Percentiles rank a stretch among this genome's conserved stretches.
These are phyloP conservation scores for Cheumatopsyche charites DNA, from an alignment of 1,140 invertebrate genomes.

Conservation along the genomic window DNA sequence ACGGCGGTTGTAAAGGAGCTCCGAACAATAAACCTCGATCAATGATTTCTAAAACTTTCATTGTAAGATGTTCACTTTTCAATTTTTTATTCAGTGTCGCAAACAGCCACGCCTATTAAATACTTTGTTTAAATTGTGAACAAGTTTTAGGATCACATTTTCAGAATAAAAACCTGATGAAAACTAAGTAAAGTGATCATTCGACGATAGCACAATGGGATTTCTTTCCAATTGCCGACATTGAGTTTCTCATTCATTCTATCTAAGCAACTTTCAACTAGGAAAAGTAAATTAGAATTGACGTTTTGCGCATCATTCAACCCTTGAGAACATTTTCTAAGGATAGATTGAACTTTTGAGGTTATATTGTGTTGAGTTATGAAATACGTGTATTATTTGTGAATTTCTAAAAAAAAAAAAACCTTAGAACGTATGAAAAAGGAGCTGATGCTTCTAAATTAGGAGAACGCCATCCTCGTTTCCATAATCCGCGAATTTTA, in stretches of 20 bases:
- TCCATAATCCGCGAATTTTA: neutral
- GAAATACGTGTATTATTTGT: too few relatives aligned
- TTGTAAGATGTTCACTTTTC: constrained; percentile 33
- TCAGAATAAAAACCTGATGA: constrained; percentile 60
- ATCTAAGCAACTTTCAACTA: constrained; percentile 69
- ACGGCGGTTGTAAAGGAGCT: constrained; percentile 64
- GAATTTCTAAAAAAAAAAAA: neutral
- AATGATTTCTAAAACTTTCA: constrained; percentile 70
- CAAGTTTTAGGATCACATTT: neutral
- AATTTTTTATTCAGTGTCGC: constrained; percentile 11
- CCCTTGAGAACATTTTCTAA: neutral
- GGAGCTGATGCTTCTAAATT: neutral
- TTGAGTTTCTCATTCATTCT: constrained; percentile 81
- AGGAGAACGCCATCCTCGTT: neutral
- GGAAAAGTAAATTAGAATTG: neutral
- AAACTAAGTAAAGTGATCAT: constrained; percentile 68
- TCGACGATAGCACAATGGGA: constrained; percentile 65
- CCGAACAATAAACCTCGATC: constrained; percentile 86
- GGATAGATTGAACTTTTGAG: too few relatives aligned
- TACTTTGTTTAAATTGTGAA: neutral
- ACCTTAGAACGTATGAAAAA: neutral
- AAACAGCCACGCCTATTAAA: constrained; percentile 11
- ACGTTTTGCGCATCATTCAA: neutral
- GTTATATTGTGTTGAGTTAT: too few relatives aligned
- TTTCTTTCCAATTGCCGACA: constrained; percentile 84